These are phyloP conservation scores for Reticulitermes speratus DNA, from an alignment of 1,140 invertebrate genomes.

Conservation along the genomic window DNA sequence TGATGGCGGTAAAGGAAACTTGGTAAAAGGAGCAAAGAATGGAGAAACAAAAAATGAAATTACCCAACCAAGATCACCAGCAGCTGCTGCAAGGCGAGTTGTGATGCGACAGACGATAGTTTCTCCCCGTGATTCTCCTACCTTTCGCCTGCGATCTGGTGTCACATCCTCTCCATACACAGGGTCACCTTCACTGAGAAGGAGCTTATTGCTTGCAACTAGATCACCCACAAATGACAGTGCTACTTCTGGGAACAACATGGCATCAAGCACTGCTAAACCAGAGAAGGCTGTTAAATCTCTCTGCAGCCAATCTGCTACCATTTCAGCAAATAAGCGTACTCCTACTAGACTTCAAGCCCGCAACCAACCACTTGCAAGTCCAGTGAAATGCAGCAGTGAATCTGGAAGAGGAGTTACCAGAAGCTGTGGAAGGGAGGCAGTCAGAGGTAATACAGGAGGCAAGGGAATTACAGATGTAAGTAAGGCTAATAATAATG, in stretches of 20 bases:
- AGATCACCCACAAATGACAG: conserved; percentile 40
- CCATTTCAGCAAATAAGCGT: background rate
- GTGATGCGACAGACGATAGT: conserved; percentile 22
- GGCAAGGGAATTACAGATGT: background rate
- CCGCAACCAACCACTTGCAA: conserved; percentile 7
- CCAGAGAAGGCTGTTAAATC: conserved; percentile 9
- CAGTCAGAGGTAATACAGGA: background rate
- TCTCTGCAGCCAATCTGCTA: conserved; percentile 19
- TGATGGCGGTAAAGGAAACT: background rate
- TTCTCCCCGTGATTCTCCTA: conserved; percentile 29
- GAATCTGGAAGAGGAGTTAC: background rate
- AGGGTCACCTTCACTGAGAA: conserved; percentile 41
- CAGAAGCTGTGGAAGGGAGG: background rate
- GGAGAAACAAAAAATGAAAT: background rate
- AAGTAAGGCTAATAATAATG: background rate
- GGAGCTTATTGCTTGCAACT: conserved; percentile 45
- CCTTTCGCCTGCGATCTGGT: background rate
- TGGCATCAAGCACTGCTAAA: background rate
- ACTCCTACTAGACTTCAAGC: background rate
- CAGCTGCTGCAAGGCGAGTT: background rate
- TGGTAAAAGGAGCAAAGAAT: conserved; percentile 1
- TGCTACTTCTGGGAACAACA: background rate
- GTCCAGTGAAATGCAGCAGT: background rate
- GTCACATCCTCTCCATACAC: conserved; percentile 20
- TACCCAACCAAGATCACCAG: conserved; percentile 3